These are phyloP conservation scores for Malurus elegans DNA, from an alignment of 2,113 vertebrate species.

Conservation along the genomic window DNA sequence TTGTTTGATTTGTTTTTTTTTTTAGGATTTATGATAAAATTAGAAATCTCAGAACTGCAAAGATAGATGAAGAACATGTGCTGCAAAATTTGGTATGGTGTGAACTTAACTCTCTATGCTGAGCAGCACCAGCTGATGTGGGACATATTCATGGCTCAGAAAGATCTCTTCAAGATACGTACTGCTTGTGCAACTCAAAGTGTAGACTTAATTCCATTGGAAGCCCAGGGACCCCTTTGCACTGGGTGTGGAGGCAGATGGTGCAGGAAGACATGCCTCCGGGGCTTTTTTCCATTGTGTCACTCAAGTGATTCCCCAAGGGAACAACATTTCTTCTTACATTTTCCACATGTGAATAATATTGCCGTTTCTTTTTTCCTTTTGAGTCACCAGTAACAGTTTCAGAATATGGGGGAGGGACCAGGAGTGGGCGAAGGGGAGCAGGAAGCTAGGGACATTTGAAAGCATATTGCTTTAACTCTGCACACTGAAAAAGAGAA, in stretches of 20 bases:
- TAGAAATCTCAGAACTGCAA: not conserved
- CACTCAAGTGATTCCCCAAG: conserved; percentile 14
- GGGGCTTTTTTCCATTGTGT: conserved; percentile 4
- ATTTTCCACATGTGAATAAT: not conserved
- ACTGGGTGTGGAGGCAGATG: not conserved
- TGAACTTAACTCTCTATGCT: not conserved
- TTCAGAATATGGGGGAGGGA: not conserved
- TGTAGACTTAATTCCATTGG: not conserved
- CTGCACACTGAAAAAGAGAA: not conserved
- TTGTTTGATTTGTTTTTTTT: not conserved
- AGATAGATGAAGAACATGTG: not conserved
- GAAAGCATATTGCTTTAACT: not conserved
- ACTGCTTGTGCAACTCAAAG: not conserved
- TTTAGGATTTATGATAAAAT: not conserved
- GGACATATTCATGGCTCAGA: not conserved
- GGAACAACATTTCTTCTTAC: not conserved
- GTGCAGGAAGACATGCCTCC: not conserved
- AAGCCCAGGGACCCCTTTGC: not conserved
- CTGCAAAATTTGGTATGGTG: not conserved
- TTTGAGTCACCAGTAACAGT: not conserved
- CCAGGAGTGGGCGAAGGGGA: not conserved
- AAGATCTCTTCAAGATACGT: not conserved
- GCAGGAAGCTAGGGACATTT: not conserved
- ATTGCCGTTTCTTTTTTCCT: not conserved
- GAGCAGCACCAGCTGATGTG: not conserved